Conservation (phyloP, 35 echinoderm and acorn worm species). For the Acanthaster planci region DNA sequence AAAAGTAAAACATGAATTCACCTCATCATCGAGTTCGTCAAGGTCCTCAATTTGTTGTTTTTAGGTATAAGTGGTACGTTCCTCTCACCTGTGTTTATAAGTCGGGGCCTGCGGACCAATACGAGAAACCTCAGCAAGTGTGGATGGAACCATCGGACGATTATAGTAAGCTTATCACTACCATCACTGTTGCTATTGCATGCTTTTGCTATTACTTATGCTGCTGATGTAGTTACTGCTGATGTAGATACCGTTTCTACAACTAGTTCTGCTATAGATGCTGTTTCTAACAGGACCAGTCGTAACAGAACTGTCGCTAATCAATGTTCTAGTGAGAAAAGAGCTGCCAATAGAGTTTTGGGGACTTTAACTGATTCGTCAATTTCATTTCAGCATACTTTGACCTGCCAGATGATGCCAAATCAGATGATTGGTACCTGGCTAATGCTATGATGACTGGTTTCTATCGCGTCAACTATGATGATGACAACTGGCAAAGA, state of each 20-base stretch:
- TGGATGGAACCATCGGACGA: conserved; percentile 2
- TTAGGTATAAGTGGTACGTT: conserved; percentile 5
- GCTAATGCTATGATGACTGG: conserved; percentile 38
- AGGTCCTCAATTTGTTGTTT: neutral
- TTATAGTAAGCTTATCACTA: neutral
- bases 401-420: neutral
- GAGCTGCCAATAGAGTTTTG: too few relatives aligned
- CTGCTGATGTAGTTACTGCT: too few relatives aligned
- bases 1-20: too few relatives aligned
- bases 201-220: too few relatives aligned
- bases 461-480: conserved; percentile 57
- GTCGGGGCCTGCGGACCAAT: neutral
- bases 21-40: too few relatives aligned
- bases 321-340: too few relatives aligned
- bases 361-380: neutral
- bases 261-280: too few relatives aligned
- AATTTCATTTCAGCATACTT: neutral
- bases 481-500: conserved; percentile 49
- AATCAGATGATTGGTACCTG: conserved; percentile 42
- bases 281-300: too few relatives aligned
- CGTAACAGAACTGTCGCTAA: too few relatives aligned
- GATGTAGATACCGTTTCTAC: too few relatives aligned
- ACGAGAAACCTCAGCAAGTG: conserved; percentile 1
- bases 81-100: neutral
- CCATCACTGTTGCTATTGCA: neutral